Evolutionary conservation across 2,797 vertebrate species (phyloP).

Genomic region (Gymnothorax javanicus): DNA sequence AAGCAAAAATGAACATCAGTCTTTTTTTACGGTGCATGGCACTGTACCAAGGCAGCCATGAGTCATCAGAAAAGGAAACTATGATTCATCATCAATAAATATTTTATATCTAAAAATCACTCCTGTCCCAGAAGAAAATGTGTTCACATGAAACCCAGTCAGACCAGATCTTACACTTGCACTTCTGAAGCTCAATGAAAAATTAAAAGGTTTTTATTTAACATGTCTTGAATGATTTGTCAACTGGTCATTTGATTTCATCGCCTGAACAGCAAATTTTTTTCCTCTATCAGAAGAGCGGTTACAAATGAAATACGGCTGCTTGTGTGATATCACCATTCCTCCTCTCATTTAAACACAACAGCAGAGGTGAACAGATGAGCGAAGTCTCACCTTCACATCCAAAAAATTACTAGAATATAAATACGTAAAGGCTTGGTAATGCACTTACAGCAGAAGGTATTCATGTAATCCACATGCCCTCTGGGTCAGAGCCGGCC

Average conservation of each 20-base stretch:
- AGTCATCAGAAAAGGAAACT: background rate
- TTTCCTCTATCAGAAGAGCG: constrained; percentile 32
- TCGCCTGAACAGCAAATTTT: constrained; percentile 39
- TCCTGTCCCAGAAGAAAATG: constrained; percentile 19
- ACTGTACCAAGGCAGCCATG: background rate
- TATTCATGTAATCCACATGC: constrained; percentile 55
- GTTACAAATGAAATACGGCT: constrained; percentile 39
- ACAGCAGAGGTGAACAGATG: constrained; percentile 36
- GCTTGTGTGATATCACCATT: constrained; percentile 35
- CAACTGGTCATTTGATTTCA: constrained; percentile 43
- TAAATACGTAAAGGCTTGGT: constrained; percentile 44
- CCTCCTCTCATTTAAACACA: constrained; percentile 32
- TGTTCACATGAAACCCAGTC: background rate
- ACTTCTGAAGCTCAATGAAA: background rate
- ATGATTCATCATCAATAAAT: background rate
- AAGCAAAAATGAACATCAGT: too few species aligned
- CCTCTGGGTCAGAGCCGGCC: constrained; percentile 58
- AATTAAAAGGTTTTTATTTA: background rate
- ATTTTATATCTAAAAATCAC: constrained; percentile 11
- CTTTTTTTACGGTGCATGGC: too few species aligned
- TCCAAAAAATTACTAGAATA: constrained; percentile 56
- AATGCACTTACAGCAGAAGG: constrained; percentile 39
- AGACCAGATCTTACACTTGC: constrained; percentile 12
- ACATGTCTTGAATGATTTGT: background rate
- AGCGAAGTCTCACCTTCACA: constrained; percentile 49